Evolutionary conservation across 1,140 invertebrate genomes (phyloP).

Genomic region (Nephotettix cincticeps): DNA sequence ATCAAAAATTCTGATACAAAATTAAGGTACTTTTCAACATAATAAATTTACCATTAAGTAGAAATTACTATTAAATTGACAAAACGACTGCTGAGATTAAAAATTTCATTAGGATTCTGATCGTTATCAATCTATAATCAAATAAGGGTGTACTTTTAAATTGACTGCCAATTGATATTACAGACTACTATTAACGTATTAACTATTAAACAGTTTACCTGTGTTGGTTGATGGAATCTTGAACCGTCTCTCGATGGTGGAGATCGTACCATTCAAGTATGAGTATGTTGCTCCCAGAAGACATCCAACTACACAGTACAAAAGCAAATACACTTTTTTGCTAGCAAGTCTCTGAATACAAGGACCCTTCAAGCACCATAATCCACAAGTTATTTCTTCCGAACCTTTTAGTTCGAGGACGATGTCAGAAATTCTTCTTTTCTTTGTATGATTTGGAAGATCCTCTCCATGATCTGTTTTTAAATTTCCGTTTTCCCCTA

Average conservation of each 20-base stretch:
- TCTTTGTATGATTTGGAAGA: neutral
- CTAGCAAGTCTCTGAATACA: constrained; percentile 67
- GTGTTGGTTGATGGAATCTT: constrained; percentile 73
- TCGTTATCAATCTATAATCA: no score
- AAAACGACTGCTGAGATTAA: no score
- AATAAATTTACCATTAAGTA: no score
- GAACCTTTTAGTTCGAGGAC: neutral
- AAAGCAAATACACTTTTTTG: constrained; percentile 68
- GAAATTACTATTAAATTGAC: no score
- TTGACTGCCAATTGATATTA: no score
- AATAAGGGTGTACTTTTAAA: no score
- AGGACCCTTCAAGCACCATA: constrained; percentile 57
- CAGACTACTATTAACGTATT: neutral
- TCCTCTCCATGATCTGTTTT: neutral
- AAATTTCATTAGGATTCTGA: no score
- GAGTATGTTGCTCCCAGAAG: constrained; percentile 70
- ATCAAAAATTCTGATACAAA: no score
- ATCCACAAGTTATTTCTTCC: constrained; percentile 61
- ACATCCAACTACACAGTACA: constrained; percentile 69
- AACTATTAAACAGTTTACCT: constrained; percentile 49
- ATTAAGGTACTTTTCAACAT: no score
- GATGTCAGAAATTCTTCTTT: neutral
- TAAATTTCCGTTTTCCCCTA: no score
- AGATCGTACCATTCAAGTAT: constrained; percentile 74
- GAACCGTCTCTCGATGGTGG: constrained; percentile 77